A percentile compares a stretch with the other conserved stretches of the same genome.
phyloP scores from a whole-genome alignment of 2,113 vertebrate genomes.

The Epinephelus fuscoguttatus region DNA sequence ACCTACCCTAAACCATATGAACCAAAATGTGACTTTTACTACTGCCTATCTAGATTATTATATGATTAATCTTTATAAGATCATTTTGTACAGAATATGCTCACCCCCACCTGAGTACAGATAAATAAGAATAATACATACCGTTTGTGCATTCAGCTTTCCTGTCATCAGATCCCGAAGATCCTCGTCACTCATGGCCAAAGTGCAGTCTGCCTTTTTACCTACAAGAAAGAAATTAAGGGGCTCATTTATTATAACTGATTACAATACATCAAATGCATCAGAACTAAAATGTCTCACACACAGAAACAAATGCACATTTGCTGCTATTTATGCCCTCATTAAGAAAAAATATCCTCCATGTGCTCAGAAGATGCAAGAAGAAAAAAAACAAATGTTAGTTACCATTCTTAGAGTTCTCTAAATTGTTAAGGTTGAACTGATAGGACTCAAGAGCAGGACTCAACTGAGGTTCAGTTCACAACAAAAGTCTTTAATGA shows the following conservation, averaged over 20 bases:
- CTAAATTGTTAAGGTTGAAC: no score
- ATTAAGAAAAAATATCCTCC: neutral
- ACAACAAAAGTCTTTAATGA: no score
- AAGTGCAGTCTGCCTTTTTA: slow-evolving; percentile 92
- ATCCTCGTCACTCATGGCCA: slow-evolving; percentile 91
- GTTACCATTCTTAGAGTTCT: neutral
- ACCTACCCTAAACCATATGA: no score
- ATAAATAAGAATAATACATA: slow-evolving; percentile 52
- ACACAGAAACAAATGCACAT: neutral
- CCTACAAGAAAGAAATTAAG: slow-evolving; percentile 71
- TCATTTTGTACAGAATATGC: neutral
- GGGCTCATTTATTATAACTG: neutral
- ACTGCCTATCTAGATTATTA: neutral
- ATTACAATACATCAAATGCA: neutral
- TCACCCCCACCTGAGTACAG: neutral
- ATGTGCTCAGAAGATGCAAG: neutral
- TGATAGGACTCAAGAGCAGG: no score
- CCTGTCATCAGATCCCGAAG: slow-evolving; percentile 93
- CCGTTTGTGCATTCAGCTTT: slow-evolving; percentile 92
- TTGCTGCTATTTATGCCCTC: neutral
- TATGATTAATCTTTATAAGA: neutral
- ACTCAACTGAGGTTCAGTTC: no score
- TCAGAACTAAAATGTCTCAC: neutral
- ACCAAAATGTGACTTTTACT: no score
- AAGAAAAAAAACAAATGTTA: neutral